Percentiles rank a stretch among this genome's conserved stretches.
Evolutionary conservation across 2,888 invertebrate species (phyloP).

Genomic region (Gari tellinella): DNA sequence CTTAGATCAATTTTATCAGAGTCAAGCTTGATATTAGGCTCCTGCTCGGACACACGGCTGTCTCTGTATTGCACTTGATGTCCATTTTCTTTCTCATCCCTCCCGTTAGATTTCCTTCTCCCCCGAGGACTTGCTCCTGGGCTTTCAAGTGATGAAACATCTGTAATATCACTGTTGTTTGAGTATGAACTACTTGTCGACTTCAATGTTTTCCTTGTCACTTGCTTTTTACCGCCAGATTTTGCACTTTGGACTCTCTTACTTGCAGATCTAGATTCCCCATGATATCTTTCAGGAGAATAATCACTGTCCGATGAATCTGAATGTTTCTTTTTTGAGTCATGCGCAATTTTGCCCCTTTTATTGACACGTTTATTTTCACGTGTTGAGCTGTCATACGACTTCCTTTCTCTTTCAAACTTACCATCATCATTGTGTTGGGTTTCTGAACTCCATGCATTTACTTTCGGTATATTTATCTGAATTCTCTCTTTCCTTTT

Average conservation of each 20-base stretch:
- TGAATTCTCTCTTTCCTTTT: constrained; percentile 37
- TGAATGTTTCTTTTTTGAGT: constrained; percentile 2
- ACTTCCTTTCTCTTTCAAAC: constrained; percentile 11
- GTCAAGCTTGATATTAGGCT: constrained; percentile 51
- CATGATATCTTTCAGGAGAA: constrained; percentile 12
- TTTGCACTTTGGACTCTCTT: constrained; percentile 35
- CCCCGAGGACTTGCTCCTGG: constrained; percentile 66
- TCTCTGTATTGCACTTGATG: constrained; percentile 64
- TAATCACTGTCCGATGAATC: constrained; percentile 29
- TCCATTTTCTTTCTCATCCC: constrained; percentile 33
- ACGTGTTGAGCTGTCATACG: constrained; percentile 16
- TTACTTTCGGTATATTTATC: constrained; percentile 52
- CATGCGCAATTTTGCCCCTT: background rate
- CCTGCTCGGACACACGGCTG: constrained; percentile 17
- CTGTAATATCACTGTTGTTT: constrained; percentile 81
- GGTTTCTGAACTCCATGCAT: constrained; percentile 54
- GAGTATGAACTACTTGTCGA: constrained; percentile 64
- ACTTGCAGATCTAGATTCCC: constrained; percentile 17
- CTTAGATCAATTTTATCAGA: constrained; percentile 73
- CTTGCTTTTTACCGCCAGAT: constrained; percentile 8
- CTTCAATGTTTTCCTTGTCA: constrained; percentile 28
- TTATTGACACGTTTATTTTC: constrained; percentile 21
- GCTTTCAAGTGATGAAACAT: constrained; percentile 78
- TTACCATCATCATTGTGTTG: background rate
- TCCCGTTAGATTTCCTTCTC: constrained; percentile 28